These are phyloP conservation scores for Dendrocincla tyrannina DNA, from an alignment of 2,797 vertebrate genomes.

Conservation along the genomic window DNA sequence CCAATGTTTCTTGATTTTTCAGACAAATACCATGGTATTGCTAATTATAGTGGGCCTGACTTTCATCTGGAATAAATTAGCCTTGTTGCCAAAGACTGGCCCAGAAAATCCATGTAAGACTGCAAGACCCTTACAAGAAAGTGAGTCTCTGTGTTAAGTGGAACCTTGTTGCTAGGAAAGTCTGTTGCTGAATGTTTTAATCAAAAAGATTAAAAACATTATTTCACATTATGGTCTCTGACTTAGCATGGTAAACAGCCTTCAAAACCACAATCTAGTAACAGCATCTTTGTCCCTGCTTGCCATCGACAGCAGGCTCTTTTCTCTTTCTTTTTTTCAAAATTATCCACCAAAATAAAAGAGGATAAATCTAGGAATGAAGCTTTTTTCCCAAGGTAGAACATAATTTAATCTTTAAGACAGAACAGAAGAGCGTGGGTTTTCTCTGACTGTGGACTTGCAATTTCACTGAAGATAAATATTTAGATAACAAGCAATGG, in stretches of 20 bases:
- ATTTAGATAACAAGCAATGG: slow-evolving; percentile 19
- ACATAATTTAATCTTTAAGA: background rate
- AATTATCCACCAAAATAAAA: slow-evolving; percentile 29
- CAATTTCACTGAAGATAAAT: slow-evolving; percentile 46
- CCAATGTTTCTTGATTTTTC: background rate
- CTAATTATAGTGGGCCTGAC: background rate
- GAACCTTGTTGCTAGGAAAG: slow-evolving; percentile 25
- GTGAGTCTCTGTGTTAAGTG: background rate
- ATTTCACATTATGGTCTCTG: slow-evolving; percentile 65
- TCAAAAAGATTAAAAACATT: slow-evolving; percentile 3
- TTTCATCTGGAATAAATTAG: slow-evolving; percentile 43
- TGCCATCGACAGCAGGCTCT: background rate
- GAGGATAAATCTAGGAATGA: slow-evolving; percentile 10
- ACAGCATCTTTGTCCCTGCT: background rate
- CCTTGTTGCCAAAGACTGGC: background rate
- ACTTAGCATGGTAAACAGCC: slow-evolving; percentile 48
- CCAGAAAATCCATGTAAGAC: background rate
- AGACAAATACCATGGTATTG: background rate
- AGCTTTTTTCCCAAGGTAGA: background rate
- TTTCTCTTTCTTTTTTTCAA: background rate
- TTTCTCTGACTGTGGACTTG: slow-evolving; percentile 16
- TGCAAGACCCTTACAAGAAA: background rate
- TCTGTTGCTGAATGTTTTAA: background rate
- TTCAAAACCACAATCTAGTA: slow-evolving; percentile 54
- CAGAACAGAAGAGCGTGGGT: background rate